Evolutionary conservation across 2,888 invertebrate genomes (phyloP).

Genomic region (Cerceris ruficornis): DNA sequence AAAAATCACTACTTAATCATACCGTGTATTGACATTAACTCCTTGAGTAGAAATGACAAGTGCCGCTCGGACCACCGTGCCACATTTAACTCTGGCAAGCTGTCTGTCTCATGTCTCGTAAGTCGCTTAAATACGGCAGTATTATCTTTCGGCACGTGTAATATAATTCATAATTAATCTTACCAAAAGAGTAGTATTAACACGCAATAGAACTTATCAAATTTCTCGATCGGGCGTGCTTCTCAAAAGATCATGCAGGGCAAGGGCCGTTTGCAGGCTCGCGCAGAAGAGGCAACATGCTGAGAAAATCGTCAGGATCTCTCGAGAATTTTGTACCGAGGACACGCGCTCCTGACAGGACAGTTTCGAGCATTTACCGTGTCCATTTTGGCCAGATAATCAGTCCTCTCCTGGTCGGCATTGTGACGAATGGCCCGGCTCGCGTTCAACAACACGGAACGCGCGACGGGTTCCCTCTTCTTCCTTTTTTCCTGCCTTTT

Average conservation of each 20-base stretch:
- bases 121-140: too few species aligned
- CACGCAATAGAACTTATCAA: neutral
- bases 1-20: too few species aligned
- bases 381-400: conserved; percentile 66
- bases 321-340: conserved; percentile 18
- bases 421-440: conserved; percentile 20
- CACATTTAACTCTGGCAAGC: too few species aligned
- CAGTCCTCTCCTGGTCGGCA: conserved; percentile 42
- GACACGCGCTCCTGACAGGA: conserved; percentile 46
- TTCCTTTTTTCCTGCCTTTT: neutral
- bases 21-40: neutral
- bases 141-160: too few species aligned
- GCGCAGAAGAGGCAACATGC: conserved; percentile 30
- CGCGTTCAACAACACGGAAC: neutral
- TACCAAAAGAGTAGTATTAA: too few species aligned
- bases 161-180: too few species aligned
- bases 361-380: conserved; percentile 37
- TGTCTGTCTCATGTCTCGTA: too few species aligned
- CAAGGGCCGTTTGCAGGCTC: neutral
- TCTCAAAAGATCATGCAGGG: neutral
- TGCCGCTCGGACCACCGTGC: neutral
- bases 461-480: conserved; percentile 10
- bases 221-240: neutral
- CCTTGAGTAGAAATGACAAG: neutral
- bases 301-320: conserved; percentile 38